Conservation (phyloP, 2,888 invertebrate species). For the Zygogramma bicolorata region DNA sequence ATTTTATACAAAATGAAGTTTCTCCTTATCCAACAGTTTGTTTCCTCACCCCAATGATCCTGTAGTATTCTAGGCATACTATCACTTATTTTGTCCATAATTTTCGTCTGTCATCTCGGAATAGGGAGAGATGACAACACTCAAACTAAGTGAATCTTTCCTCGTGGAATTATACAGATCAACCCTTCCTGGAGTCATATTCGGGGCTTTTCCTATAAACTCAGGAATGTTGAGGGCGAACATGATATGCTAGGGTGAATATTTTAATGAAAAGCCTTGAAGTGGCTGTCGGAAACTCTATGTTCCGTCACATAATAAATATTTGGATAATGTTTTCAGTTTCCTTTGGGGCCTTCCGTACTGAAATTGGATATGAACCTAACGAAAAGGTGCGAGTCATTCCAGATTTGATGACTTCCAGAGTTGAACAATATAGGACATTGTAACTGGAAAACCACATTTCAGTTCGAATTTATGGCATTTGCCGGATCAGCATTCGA, state of each 20-base stretch:
- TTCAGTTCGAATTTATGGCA: too few relatives aligned
- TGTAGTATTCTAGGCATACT: too few relatives aligned
- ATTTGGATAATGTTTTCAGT: background rate
- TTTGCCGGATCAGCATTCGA: too few relatives aligned
- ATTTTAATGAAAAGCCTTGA: background rate
- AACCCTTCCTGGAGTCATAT: background rate
- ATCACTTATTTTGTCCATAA: too few relatives aligned
- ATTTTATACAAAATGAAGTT: too few relatives aligned
- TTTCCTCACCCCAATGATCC: too few relatives aligned
- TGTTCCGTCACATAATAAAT: background rate
- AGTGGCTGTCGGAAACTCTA: background rate
- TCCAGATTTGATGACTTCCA: too few relatives aligned
- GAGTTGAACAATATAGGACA: too few relatives aligned
- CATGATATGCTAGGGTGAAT: background rate
- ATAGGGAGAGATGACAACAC: too few relatives aligned
- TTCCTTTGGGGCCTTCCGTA: background rate
- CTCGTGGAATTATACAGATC: background rate
- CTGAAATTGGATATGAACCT: background rate
- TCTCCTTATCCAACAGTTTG: too few relatives aligned
- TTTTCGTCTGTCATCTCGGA: too few relatives aligned
- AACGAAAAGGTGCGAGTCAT: background rate
- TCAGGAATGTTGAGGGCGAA: background rate
- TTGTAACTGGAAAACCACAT: too few relatives aligned
- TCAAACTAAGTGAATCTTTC: background rate
- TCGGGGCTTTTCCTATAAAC: background rate